These are phyloP conservation scores for Tenthredo mesomela DNA, from an alignment of 2,888 invertebrate genomes.

Conservation along the genomic window DNA sequence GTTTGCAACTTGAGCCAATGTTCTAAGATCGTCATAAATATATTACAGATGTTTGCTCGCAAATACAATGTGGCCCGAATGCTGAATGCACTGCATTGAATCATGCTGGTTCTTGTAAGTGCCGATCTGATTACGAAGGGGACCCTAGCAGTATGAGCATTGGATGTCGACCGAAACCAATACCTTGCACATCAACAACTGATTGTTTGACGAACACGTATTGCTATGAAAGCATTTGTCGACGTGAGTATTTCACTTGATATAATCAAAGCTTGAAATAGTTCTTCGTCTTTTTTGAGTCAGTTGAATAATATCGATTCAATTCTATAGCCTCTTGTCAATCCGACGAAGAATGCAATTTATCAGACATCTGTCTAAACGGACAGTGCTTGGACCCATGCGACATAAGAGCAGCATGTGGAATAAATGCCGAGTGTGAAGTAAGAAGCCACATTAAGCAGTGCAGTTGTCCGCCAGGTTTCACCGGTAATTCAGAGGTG, in stretches of 20 bases:
- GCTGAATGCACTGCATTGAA: conserved; percentile 89
- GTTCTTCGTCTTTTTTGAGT: background rate
- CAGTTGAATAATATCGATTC: conserved; percentile 36
- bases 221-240: conserved; percentile 89
- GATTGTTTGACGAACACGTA: conserved; percentile 91
- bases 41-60: conserved; percentile 86
- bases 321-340: conserved; percentile 85
- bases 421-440: conserved; percentile 89
- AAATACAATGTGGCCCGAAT: conserved; percentile 89
- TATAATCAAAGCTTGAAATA: conserved; percentile 41
- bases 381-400: conserved; percentile 93
- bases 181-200: conserved; percentile 84
- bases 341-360: conserved; percentile 88
- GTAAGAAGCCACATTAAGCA: conserved; percentile 87
- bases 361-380: conserved; percentile 88
- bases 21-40: background rate
- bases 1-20: background rate
- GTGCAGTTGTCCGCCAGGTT: conserved; percentile 91
- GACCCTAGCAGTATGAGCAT: conserved; percentile 84
- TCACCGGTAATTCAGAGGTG: conserved; percentile 90
- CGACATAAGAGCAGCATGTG: conserved; percentile 87
- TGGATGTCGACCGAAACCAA: conserved; percentile 89
- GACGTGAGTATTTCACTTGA: conserved; percentile 83
- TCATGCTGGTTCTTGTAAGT: conserved; percentile 89
- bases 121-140: conserved; percentile 89